Conservation (phyloP, 2,113 vertebrate species). For the Sarotherodon lohbergeri region DNA sequence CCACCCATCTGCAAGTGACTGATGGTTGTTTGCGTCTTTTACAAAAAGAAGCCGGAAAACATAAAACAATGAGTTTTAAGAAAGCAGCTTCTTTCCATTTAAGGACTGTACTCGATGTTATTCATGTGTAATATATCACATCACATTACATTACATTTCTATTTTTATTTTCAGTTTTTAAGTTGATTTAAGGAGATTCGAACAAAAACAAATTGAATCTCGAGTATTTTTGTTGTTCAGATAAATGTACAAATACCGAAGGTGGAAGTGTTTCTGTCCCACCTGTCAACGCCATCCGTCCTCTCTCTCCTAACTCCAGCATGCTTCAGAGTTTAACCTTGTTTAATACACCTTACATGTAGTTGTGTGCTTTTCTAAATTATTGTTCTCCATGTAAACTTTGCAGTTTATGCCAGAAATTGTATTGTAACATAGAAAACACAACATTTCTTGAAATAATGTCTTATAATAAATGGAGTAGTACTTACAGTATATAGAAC, state of each 20-base stretch:
- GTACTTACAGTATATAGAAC: neutral
- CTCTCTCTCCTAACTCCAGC: neutral
- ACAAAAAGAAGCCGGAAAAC: neutral
- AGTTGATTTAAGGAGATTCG: neutral
- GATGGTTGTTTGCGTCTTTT: neutral
- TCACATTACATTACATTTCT: neutral
- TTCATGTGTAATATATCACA: neutral
- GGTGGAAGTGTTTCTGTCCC: neutral
- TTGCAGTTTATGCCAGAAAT: neutral
- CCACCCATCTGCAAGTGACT: neutral
- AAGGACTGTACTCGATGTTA: neutral
- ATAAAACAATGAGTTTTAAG: neutral
- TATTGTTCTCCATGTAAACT: neutral
- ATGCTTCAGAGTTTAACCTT: neutral
- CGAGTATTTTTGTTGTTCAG: neutral
- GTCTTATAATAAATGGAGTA: neutral
- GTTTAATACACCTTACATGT: neutral
- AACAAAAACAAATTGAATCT: neutral
- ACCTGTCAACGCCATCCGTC: neutral
- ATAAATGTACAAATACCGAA: conserved; percentile 11
- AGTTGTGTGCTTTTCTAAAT: neutral
- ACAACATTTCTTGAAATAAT: neutral
- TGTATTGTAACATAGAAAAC: neutral
- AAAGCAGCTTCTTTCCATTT: neutral
- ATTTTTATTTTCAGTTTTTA: neutral